A percentile compares a stretch with the other conserved stretches of the same genome.
Conservation (phyloP, 2,888 invertebrate genomes). For the Heterodera filipjevi region DNA sequence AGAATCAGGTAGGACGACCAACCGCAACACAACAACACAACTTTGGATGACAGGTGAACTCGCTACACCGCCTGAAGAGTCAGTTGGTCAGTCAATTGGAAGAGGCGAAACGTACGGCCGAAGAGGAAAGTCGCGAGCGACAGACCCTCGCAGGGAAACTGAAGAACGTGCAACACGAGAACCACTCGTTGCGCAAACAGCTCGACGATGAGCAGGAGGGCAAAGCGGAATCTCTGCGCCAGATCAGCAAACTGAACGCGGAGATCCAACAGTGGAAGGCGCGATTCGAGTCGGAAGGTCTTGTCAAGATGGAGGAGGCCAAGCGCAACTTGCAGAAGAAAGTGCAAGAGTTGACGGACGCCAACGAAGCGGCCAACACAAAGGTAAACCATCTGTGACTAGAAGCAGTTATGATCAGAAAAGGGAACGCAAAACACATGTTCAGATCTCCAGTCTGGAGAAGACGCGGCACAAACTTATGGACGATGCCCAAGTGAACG, state of each 20-base stretch:
- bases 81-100: slow-evolving; percentile 93
- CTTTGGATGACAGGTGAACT: slow-evolving; percentile 64
- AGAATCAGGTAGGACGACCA: slow-evolving; percentile 79
- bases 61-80: slow-evolving; percentile 88
- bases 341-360: slow-evolving; percentile 80
- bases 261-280: slow-evolving; percentile 96
- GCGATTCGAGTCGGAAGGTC: slow-evolving; percentile 97
- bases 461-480: slow-evolving; percentile 86
- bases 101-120: slow-evolving; percentile 95
- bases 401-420: neutral
- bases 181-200: slow-evolving; percentile 97
- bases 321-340: slow-evolving; percentile 85
- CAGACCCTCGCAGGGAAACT: slow-evolving; percentile 74
- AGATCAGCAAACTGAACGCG: slow-evolving; percentile 96
- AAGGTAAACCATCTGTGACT: too few species aligned
- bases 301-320: slow-evolving; percentile 71
- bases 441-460: slow-evolving; percentile 85
- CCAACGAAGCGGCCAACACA: slow-evolving; percentile 88
- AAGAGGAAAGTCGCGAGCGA: slow-evolving; percentile 78
- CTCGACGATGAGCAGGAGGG: slow-evolving; percentile 96
- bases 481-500: slow-evolving; percentile 82
- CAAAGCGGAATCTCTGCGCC: slow-evolving; percentile 92
- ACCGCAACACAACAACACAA: slow-evolving; percentile 62
- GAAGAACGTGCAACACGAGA: slow-evolving; percentile 97
- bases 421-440: neutral